Evolutionary conservation across 2,113 vertebrate species (phyloP), one percentile per base, ranked within the genome.

Genomic region (Hiodon alosoides): DNA sequence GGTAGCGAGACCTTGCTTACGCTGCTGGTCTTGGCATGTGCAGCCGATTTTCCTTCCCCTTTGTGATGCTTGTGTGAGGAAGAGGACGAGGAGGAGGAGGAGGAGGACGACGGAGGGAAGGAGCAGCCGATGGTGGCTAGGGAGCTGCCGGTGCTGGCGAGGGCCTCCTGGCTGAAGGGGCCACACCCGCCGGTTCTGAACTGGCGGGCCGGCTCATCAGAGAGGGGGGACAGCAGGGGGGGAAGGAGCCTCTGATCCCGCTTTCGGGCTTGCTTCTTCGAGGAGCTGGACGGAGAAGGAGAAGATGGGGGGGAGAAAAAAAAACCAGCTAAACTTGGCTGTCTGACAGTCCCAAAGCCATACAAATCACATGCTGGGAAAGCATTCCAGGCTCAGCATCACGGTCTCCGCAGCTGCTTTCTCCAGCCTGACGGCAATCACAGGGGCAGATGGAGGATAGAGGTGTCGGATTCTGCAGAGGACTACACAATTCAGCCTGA

Each of bases 201-300:
- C 54, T 91, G 92, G 3, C 84, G 90, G 7, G 88, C 84, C 0
- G 92, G 89, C 2, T 98, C 96, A 0, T 98, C 94, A 1, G 94
- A 85, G 74, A 97, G 87, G 0, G 96, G 96, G 1, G 97, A 98
- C 79, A 98, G 81, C 0, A 96, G 91, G 52, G 96, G 96, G 6
- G 96, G 97, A 7, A 97, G 94, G 2, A 96, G 87, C 83, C 95
- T 97, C 77, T 96, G 94, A 68, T 97, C 93, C 74, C 90, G 91
- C 76, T 91, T 93, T 72, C 93, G 92, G 16, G 93, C 86, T 85
- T 89, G 86, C 85, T 96, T 97, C 87, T 94, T 95, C 16, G 92
- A 85, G 2, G 90, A 88, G 84, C 82, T 89, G 75, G 48, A 68
- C 67, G 58, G 3, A 70, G 13, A 67, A 6, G 70, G 17, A 72